Base-by-base conservation (phyloP, 2,888 invertebrate species). In the Apotomis betuletana region DNA sequence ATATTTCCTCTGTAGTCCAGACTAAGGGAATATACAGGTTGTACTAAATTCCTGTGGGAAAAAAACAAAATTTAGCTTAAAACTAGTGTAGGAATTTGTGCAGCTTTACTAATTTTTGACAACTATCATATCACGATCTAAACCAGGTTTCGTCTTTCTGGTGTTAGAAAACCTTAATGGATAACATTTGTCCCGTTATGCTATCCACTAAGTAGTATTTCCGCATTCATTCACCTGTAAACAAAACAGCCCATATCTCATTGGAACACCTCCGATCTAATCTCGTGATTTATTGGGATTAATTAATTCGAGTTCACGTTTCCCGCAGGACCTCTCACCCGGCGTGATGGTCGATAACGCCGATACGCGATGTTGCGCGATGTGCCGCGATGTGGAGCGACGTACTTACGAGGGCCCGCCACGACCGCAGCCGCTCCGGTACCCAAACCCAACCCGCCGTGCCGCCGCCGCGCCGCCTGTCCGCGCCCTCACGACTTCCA, bases 401-500 rank as follows among this genome's bases (percentile, higher is more conserved):
- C 55, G 55, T 44, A 27, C 15, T 41, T 41, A 6, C 64, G 60
- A 60, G 63, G 41, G 10, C 49, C n/a, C 12, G 41, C 46, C 67
- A 44, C 65, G 63, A 64, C 54, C 55, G 38, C 15, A 44, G 10
- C 41, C n/a, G 60, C 59, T 58, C 6, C 41, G 38, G 62, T 55
- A 49, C 12, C 69, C 62, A 41, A 15, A 27, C 15, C 15, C 15
- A 15, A 15, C 15, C n/a, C n/a, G n/a, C n/a, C n/a, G n/a, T n/a
- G n/a, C 27, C 27, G 27, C 27, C 27, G 27, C 51, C 46, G 51
- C 27, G 60, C 70, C 55, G 70, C 65, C 65, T 55, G 65, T 67
- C 70, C 59, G 52, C 59, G 60, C 44, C 61, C 71, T 51, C 71
- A 71, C 71, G 71, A 71, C 67, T 71, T 27, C 61, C 51, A 61